Conservation (phyloP, 2,113 vertebrate genomes). For the Corydoras maculifer region DNA sequence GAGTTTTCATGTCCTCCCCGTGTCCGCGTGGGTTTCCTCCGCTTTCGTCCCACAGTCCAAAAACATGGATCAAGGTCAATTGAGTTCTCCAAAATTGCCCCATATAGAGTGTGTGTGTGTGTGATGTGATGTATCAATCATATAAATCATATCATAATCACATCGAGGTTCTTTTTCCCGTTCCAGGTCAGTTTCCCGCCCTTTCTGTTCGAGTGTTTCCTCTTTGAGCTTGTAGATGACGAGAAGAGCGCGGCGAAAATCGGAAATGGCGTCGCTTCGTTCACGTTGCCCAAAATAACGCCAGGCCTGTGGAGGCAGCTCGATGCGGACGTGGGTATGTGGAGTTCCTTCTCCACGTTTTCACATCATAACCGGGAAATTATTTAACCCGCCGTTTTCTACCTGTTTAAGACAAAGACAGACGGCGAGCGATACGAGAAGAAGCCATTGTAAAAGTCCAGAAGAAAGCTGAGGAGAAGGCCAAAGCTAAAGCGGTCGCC, state of each 20-base stretch:
- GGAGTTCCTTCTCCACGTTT: not conserved
- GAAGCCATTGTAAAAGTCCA: constrained; percentile 72
- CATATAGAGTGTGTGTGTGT: too few relatives aligned
- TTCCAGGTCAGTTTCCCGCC: constrained; percentile 81
- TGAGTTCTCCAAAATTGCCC: too few relatives aligned
- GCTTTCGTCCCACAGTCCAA: too few relatives aligned
- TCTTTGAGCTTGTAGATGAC: constrained; percentile 77
- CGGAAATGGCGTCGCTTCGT: constrained; percentile 69
- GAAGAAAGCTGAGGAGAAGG: constrained; percentile 64
- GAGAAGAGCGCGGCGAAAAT: constrained; percentile 76
- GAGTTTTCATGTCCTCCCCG: too few relatives aligned
- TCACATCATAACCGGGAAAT: not conserved
- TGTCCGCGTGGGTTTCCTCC: too few relatives aligned
- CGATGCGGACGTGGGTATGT: constrained; percentile 58
- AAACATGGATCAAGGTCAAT: too few relatives aligned
- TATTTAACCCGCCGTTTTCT: not conserved
- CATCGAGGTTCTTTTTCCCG: not conserved
- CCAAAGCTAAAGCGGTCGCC: constrained; percentile 60
- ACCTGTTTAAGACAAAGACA: constrained; percentile 70
- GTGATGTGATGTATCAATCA: too few relatives aligned
- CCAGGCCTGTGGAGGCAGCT: constrained; percentile 73
- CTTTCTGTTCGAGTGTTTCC: constrained; percentile 82
- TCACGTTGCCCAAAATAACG: constrained; percentile 78
- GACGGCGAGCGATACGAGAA: constrained; percentile 69
- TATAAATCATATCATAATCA: too few relatives aligned